phyloP scores from a whole-genome alignment of 2,888 invertebrate genomes.

The Molorchus minor region DNA sequence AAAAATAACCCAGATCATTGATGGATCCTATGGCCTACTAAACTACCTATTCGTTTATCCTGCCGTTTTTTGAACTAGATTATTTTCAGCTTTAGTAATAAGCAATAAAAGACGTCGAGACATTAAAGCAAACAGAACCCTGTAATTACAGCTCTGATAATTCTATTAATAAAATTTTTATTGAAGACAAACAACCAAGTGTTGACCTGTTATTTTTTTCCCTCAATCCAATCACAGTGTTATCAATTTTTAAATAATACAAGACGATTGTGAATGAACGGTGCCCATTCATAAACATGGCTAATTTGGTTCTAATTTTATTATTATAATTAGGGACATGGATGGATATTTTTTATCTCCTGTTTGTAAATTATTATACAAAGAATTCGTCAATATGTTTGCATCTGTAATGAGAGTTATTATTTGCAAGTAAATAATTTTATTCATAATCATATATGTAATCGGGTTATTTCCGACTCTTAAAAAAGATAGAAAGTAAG shows the following conservation, averaged over 20 bases:
- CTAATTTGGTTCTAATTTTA: neutral
- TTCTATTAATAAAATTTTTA: conserved; percentile 22
- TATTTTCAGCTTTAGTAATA: conserved; percentile 8
- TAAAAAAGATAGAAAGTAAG: too few relatives aligned
- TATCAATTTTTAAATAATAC: conserved; percentile 6
- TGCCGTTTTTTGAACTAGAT: neutral
- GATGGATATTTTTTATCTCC: neutral
- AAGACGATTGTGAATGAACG: conserved; percentile 8
- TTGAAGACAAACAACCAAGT: conserved; percentile 9
- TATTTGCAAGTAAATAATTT: too few relatives aligned
- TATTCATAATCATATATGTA: too few relatives aligned
- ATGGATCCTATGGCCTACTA: too few relatives aligned
- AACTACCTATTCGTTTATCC: too few relatives aligned
- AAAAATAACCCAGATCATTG: too few relatives aligned
- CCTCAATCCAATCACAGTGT: neutral
- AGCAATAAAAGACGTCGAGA: conserved; percentile 20
- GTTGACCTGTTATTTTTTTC: conserved; percentile 20
- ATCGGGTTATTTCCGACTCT: too few relatives aligned
- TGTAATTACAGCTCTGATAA: conserved; percentile 8
- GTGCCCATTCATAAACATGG: conserved; percentile 10
- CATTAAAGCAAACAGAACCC: conserved; percentile 13
- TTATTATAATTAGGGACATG: neutral
- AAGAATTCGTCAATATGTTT: neutral
- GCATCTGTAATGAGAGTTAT: too few relatives aligned
- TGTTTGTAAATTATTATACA: too few relatives aligned